Percentiles rank a stretch among this genome's conserved stretches.
These are phyloP conservation scores for Drosophila kohkoa DNA, from an alignment of 1,140 invertebrate genomes.

Conservation along the genomic window DNA sequence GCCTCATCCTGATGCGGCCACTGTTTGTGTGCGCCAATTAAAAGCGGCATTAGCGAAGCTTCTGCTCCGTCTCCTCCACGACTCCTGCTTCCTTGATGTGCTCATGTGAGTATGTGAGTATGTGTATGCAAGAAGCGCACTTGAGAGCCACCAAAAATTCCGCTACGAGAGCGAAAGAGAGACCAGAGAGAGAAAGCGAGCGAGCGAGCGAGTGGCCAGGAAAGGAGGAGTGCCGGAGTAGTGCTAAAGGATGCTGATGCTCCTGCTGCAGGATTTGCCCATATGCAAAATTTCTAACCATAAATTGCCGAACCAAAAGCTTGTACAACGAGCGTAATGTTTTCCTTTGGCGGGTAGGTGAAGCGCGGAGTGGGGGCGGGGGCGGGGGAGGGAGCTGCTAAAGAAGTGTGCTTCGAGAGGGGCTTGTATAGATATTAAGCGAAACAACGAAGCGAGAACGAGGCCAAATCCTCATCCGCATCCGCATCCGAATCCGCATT, in stretches of 20 bases:
- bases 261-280: slow-evolving; percentile 11
- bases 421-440: slow-evolving; percentile 31
- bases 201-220: not conserved
- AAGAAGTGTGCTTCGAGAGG: not conserved
- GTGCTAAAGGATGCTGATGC: too few relatives aligned
- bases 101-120: not conserved
- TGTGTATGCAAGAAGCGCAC: slow-evolving; percentile 47
- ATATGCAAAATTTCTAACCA: slow-evolving; percentile 77
- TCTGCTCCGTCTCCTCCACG: not conserved
- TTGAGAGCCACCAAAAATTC: slow-evolving; percentile 69
- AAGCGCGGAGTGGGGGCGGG: too few relatives aligned
- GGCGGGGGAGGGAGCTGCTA: too few relatives aligned
- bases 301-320: slow-evolving; percentile 76
- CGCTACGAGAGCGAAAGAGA: not conserved
- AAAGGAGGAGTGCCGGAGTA: not conserved
- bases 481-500: slow-evolving; percentile 33
- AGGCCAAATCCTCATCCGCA: slow-evolving; percentile 46
- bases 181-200: too few relatives aligned
- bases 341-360: slow-evolving; percentile 13
- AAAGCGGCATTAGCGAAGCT: slow-evolving; percentile 73
- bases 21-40: slow-evolving; percentile 76
- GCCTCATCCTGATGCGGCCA: slow-evolving; percentile 16
- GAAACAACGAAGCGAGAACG: slow-evolving; percentile 49
- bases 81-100: not conserved
- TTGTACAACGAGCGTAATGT: slow-evolving; percentile 50